Conservation (phyloP, 2,888 invertebrate species). For the Apantesis nais region DNA sequence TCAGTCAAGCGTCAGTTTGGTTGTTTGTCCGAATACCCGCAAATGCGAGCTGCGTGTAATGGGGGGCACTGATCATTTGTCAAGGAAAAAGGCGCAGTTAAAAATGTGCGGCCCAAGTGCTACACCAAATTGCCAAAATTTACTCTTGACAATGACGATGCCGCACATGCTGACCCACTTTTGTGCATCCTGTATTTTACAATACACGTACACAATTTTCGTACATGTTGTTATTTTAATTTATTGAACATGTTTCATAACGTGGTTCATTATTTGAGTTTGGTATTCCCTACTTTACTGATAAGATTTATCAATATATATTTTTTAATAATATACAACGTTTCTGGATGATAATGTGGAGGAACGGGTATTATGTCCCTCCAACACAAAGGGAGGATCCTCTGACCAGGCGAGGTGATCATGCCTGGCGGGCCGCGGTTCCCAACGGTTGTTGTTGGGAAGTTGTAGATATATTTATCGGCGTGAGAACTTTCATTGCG, state of each 20-base stretch:
- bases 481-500: too few relatives aligned
- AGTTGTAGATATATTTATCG: too few relatives aligned
- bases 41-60: neutral
- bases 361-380: too few relatives aligned
- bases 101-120: conserved; percentile 3
- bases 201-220: conserved; percentile 9
- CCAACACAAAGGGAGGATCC: too few relatives aligned
- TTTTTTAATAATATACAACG: neutral
- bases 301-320: neutral
- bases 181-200: neutral
- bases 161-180: conserved; percentile 5
- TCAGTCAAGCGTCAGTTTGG: conserved; percentile 1
- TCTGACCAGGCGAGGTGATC: too few relatives aligned
- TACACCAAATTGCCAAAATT: too few relatives aligned
- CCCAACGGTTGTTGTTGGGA: too few relatives aligned
- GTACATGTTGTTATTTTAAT: conserved; percentile 5
- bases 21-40: neutral
- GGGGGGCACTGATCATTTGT: neutral
- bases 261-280: neutral
- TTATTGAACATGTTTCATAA: conserved; percentile 2
- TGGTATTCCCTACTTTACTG: neutral
- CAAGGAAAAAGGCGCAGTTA: conserved; percentile 1
- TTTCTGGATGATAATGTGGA: neutral
- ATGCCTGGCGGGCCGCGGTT: too few relatives aligned
- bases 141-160: conserved; percentile 4